Conservation (phyloP, 1,140 invertebrate species). For the Leptinotarsa undecemlineata region DNA sequence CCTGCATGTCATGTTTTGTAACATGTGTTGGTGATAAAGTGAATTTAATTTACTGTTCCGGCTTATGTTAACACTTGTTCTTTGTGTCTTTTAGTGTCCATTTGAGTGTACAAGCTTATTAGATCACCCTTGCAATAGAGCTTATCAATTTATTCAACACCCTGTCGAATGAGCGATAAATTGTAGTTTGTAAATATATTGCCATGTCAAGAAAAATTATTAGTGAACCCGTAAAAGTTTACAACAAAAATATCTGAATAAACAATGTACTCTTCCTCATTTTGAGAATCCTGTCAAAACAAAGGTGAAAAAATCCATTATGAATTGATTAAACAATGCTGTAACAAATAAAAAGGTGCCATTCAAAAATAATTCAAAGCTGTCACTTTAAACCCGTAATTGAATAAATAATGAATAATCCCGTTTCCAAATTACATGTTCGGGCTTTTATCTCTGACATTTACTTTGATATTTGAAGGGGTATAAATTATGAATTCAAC, state of each 20-base stretch:
- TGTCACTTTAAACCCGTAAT: slow-evolving; percentile 26
- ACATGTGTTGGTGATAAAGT: slow-evolving; percentile 47
- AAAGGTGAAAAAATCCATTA: not conserved
- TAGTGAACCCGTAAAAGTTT: not conserved
- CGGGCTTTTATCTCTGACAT: slow-evolving; percentile 35
- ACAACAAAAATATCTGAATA: not conserved
- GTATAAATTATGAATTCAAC: slow-evolving; percentile 41
- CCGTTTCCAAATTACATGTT: slow-evolving; percentile 36
- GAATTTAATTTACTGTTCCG: slow-evolving; percentile 35
- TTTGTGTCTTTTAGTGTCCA: slow-evolving; percentile 28
- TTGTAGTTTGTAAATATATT: too few species aligned
- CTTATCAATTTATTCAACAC: slow-evolving; percentile 11
- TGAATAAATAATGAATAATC: slow-evolving; percentile 37
- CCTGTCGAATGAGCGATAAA: not conserved
- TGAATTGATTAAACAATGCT: slow-evolving; percentile 2
- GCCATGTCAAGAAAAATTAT: not conserved
- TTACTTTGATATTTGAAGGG: slow-evolving; percentile 38
- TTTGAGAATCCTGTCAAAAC: not conserved
- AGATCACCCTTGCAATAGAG: slow-evolving; percentile 19
- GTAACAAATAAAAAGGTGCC: slow-evolving; percentile 21
- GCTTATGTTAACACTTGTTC: slow-evolving; percentile 28
- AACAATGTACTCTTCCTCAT: not conserved
- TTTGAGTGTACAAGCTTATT: slow-evolving; percentile 26
- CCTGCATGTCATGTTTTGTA: slow-evolving; percentile 44
- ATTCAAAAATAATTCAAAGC: slow-evolving; percentile 17